Evolutionary conservation across 2,797 vertebrate genomes (phyloP).

Genomic region (Sebastes kiyomatsui): DNA sequence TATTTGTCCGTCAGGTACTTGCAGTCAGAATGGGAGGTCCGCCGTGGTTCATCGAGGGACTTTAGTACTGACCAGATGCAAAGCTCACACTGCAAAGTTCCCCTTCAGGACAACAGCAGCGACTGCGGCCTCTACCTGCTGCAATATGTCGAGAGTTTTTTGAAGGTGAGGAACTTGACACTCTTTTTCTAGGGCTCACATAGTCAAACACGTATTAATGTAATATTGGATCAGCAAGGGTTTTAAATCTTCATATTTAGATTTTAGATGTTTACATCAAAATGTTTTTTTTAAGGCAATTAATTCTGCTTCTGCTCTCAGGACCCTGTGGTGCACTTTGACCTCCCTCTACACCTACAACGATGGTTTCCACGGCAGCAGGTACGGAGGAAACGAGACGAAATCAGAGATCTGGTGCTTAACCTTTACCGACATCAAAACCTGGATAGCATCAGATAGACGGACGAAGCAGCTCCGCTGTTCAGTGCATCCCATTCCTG

Average conservation of each 20-base stretch:
- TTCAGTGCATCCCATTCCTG: slow-evolving; percentile 32
- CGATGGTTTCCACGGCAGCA: slow-evolving; percentile 92
- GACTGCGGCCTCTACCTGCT: slow-evolving; percentile 96
- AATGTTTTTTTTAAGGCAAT: background rate
- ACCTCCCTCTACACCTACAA: slow-evolving; percentile 89
- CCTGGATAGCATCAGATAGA: slow-evolving; percentile 65
- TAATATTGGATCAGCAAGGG: background rate
- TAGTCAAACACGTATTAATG: background rate
- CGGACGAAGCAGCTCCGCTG: background rate
- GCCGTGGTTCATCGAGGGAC: slow-evolving; percentile 83
- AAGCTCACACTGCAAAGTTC: slow-evolving; percentile 88
- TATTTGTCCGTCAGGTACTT: slow-evolving; percentile 87
- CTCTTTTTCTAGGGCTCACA: background rate
- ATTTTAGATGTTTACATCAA: background rate
- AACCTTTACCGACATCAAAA: slow-evolving; percentile 89
- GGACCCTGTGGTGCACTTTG: slow-evolving; percentile 95
- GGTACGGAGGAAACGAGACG: slow-evolving; percentile 92
- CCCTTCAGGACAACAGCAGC: slow-evolving; percentile 96
- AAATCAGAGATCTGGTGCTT: slow-evolving; percentile 93
- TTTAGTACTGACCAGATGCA: slow-evolving; percentile 90
- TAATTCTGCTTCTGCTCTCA: slow-evolving; percentile 58
- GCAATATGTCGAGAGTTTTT: slow-evolving; percentile 95
- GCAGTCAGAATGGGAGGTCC: slow-evolving; percentile 93
- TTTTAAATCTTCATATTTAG: background rate
- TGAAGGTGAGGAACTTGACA: slow-evolving; percentile 83